phyloP scores from a whole-genome alignment of 2,113 vertebrate species.

The Pterophyllum scalare region DNA sequence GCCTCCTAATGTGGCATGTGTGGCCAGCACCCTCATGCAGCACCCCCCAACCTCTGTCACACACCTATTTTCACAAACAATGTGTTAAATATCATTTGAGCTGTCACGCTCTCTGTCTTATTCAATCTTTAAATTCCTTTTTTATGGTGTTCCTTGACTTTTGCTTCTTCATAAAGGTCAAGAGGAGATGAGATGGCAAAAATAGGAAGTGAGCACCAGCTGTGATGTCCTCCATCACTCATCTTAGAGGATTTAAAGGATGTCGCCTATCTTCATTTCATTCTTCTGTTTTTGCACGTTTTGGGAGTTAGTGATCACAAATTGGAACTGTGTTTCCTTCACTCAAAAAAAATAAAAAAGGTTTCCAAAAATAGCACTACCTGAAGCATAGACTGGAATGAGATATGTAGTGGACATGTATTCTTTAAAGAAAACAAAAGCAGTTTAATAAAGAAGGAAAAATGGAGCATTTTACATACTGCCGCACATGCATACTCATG shows the following conservation, averaged over 20 bases:
- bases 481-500: no score
- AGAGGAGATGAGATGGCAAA: not conserved
- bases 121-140: not conserved
- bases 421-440: no score
- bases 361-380: no score
- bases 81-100: not conserved
- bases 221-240: constrained; percentile 3
- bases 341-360: no score
- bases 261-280: not conserved
- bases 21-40: constrained; percentile 32
- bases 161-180: constrained; percentile 34
- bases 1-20: constrained; percentile 70
- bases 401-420: no score
- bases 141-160: not conserved
- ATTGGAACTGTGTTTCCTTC: not conserved
- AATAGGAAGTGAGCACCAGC: constrained; percentile 18
- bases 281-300: not conserved
- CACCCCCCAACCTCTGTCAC: not conserved
- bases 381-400: no score
- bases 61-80: constrained; percentile 22
- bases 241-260: not conserved
- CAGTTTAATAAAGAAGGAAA: no score
- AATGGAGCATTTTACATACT: no score
- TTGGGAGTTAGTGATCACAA: not conserved
- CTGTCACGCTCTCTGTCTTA: not conserved